Evolutionary conservation across 2,888 invertebrate species (phyloP).

Genomic region (Prenolepis imparis): DNA sequence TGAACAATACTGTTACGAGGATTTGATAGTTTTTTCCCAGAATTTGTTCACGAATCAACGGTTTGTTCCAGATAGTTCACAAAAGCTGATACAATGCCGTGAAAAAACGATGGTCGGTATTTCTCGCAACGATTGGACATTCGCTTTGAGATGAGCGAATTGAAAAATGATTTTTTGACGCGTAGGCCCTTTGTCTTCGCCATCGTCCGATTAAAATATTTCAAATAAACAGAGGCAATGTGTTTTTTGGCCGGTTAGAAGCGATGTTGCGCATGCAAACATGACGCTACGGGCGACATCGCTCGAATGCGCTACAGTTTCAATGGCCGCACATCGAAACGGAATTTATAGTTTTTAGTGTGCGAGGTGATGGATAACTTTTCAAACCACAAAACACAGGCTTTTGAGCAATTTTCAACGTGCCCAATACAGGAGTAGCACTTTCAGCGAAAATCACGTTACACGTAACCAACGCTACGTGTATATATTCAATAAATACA

Average conservation of each 20-base stretch:
- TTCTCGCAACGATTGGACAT: slow-evolving; percentile 28
- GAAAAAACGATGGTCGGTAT: slow-evolving; percentile 33
- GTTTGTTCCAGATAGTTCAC: background rate
- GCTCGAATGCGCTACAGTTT: slow-evolving; percentile 50
- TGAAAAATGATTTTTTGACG: slow-evolving; percentile 56
- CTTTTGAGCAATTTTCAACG: slow-evolving; percentile 53
- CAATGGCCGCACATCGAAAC: slow-evolving; percentile 47
- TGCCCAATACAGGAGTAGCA: slow-evolving; percentile 36
- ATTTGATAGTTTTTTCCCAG: background rate
- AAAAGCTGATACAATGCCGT: slow-evolving; percentile 15
- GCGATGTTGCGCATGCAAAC: slow-evolving; percentile 48
- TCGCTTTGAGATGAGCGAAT: slow-evolving; percentile 51
- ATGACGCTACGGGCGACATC: slow-evolving; percentile 50
- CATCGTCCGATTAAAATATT: slow-evolving; percentile 53
- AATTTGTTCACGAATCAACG: slow-evolving; percentile 37
- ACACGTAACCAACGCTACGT: background rate
- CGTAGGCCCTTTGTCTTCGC: slow-evolving; percentile 44
- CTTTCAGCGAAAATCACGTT: slow-evolving; percentile 38
- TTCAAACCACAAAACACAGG: slow-evolving; percentile 55
- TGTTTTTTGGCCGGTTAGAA: slow-evolving; percentile 46
- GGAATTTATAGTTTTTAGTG: slow-evolving; percentile 56
- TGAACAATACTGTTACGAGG: slow-evolving; percentile 6
- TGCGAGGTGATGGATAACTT: slow-evolving; percentile 54
- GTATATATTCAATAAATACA: slow-evolving; percentile 1
- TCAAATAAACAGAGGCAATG: slow-evolving; percentile 56